Base-by-base conservation (phyloP, 2,797 vertebrate genomes). In the Falco concolor region DNA sequence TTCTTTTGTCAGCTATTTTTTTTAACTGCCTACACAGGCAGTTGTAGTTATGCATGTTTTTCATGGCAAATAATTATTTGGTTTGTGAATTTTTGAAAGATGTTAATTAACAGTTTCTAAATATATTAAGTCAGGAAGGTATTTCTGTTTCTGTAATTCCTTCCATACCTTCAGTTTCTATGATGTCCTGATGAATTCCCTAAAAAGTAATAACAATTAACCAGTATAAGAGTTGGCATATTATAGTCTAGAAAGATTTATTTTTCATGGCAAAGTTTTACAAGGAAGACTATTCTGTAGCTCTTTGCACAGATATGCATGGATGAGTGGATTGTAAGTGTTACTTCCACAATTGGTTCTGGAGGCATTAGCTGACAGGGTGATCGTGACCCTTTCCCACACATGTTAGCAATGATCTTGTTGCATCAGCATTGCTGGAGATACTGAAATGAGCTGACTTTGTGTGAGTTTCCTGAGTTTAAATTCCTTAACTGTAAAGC, bases 401-500 rank as follows among this genome's bases (percentile, higher is more conserved):
- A 95, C 87, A 88, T 92, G 69, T 81, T 75, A 76, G 82, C 69
- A 93, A 69, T 95, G 95, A 91, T 94, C 95, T 91, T 14, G 24
- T 93, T 94, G 91, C 92, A 92, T 90, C 76, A 81, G 89, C 87
- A 40, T 93, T 94, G 94, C 85, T 94, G 95, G 82, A 94, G 82
- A 88, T 69, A 73, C 2, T 93, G 92, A 93, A 96, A 76, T 73
- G 89, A 95, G 91, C 89, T 95, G 87, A 93, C 87, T 89, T 94
- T 61, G 87, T 74, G 91, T 84, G 87, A 92, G 78, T 88, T 93
- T 91, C 95, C 92, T 50, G 73, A 78, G 79, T 93, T 92, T 68
- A 90, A 93, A 97, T 96, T 96, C 95, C 94, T 96, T 52, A 45
- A 78, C 72, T 93, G 92, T 95, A 96, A 96, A 94, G 89, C 89